Conservation (phyloP, 2,113 vertebrate genomes). For the Macrotus californicus region DNA sequence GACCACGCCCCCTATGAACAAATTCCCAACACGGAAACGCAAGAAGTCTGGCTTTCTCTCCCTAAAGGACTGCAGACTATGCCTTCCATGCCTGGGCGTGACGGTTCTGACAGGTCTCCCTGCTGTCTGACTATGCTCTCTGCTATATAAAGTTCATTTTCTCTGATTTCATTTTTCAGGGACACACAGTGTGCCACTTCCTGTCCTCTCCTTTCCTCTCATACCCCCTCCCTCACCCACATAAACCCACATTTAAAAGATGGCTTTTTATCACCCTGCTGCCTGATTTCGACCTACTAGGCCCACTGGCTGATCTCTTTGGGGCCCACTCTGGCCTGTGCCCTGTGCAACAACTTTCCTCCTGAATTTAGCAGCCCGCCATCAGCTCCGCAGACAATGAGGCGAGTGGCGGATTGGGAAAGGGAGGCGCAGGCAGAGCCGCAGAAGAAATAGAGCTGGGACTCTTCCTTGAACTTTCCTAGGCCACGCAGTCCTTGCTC, state of each 20-base stretch:
- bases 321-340: too few relatives aligned
- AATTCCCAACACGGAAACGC: not conserved
- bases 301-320: not conserved
- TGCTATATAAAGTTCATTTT: not conserved
- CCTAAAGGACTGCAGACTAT: not conserved
- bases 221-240: not conserved
- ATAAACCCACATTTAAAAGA: not conserved
- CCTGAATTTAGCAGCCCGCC: not conserved
- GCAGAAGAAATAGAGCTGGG: fast-evolving
- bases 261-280: not conserved
- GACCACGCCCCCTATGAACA: not conserved
- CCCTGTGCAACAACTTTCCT: not conserved
- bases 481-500: not conserved
- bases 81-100: not conserved
- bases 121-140: not conserved
- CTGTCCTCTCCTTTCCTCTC: not conserved
- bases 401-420: not conserved
- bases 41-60: not conserved
- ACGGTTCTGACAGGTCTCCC: not conserved
- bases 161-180: not conserved
- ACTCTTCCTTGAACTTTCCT: fast-evolving
- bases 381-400: not conserved
- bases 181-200: not conserved
- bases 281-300: not conserved
- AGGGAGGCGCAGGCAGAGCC: fast-evolving